Conservation (phyloP, 2,113 vertebrate genomes). For the Bothrops jararaca region DNA sequence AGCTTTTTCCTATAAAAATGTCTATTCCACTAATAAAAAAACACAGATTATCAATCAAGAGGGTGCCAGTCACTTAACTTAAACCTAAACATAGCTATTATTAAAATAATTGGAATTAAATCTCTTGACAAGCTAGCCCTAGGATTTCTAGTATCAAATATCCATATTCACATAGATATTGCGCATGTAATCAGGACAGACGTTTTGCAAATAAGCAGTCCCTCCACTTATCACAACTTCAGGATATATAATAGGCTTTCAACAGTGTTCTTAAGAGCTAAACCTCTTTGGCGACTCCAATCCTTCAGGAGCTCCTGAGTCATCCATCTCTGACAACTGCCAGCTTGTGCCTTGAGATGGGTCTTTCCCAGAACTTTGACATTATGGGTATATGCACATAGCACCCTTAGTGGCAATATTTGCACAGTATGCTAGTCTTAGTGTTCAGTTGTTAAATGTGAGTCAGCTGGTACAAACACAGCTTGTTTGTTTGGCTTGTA, state of each 20-base stretch:
- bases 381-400: neutral
- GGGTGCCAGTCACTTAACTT: neutral
- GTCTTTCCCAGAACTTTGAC: neutral
- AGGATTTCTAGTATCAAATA: neutral
- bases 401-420: neutral
- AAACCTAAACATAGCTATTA: neutral
- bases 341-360: neutral
- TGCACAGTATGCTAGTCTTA: neutral
- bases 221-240: neutral
- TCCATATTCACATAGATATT: neutral
- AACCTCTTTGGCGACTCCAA: neutral
- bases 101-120: neutral
- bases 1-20: neutral
- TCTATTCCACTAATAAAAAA: neutral
- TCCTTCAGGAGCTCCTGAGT: neutral
- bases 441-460: neutral
- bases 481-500: neutral
- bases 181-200: neutral
- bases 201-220: neutral
- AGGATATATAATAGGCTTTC: neutral
- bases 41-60: neutral
- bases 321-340: neutral
- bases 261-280: neutral
- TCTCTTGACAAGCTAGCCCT: neutral
- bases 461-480: neutral